A percentile compares a stretch with the other conserved stretches of the same genome.
Evolutionary conservation across 2,113 vertebrate genomes (phyloP).

Genomic region (Raphicerus campestris): DNA sequence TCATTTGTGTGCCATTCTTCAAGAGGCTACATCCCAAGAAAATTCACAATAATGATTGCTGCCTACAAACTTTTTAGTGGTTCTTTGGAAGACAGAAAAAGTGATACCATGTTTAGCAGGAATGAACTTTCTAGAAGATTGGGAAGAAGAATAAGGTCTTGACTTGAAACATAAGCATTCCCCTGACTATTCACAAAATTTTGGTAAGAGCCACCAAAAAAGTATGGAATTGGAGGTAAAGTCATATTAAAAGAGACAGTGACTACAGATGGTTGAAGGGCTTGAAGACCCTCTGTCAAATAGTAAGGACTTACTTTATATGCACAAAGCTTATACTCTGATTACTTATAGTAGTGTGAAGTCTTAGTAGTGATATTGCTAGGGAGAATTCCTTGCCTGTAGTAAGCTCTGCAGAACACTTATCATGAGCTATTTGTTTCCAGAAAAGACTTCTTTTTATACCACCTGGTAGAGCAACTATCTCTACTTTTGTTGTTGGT

Average conservation of each 20-base stretch:
- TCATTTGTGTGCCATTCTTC: background rate
- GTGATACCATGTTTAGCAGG: background rate
- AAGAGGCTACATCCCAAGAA: background rate
- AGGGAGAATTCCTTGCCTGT: background rate
- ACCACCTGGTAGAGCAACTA: background rate
- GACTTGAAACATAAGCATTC: background rate
- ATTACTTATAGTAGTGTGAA: background rate
- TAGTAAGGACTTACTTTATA: background rate
- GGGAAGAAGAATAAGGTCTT: background rate
- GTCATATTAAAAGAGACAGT: background rate
- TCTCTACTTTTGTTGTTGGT: background rate
- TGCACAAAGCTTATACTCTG: background rate
- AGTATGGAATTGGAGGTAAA: background rate
- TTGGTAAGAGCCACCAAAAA: background rate
- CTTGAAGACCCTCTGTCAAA: background rate
- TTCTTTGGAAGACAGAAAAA: background rate
- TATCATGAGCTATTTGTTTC: background rate
- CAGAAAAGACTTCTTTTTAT: background rate
- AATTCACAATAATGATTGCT: background rate
- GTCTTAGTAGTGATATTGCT: background rate
- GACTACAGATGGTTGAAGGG: background rate
- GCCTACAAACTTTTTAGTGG: background rate
- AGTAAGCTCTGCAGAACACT: background rate
- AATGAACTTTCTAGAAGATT: background rate
- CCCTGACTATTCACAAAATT: background rate